These are phyloP conservation scores for Eurytoma adleriae DNA, from an alignment of 2,888 invertebrate species.

Conservation along the genomic window DNA sequence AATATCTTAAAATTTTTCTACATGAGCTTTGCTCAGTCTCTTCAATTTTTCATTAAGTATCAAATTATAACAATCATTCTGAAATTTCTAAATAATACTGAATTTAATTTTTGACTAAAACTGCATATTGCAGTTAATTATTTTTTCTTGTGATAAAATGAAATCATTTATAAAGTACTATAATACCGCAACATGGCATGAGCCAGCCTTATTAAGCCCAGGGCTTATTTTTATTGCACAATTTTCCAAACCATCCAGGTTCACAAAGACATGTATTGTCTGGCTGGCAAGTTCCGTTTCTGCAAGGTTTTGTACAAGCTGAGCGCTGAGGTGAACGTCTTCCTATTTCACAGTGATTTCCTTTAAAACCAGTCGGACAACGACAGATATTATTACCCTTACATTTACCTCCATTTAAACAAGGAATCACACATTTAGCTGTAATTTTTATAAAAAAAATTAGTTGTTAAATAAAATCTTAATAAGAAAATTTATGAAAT, in stretches of 20 bases:
- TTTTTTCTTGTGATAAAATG: constrained; percentile 9
- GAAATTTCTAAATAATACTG: constrained; percentile 45
- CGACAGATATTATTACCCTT: constrained; percentile 93
- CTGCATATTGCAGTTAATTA: constrained; percentile 14
- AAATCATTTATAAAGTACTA: constrained; percentile 36
- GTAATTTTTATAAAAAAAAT: constrained; percentile 59
- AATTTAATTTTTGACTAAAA: constrained; percentile 38
- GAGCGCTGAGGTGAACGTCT: constrained; percentile 82
- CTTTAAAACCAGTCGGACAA: constrained; percentile 89
- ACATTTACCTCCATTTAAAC: constrained; percentile 93
- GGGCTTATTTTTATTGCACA: constrained; percentile 86
- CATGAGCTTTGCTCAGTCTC: constrained; percentile 29
- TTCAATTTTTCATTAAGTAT: constrained; percentile 14
- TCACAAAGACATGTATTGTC: constrained; percentile 87
- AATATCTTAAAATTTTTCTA: constrained; percentile 38
- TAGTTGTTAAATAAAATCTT: constrained; percentile 15
- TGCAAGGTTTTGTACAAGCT: constrained; percentile 85
- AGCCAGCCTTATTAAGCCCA: constrained; percentile 69
- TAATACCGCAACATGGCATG: constrained; percentile 60
- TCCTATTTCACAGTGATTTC: constrained; percentile 94
- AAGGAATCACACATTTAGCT: constrained; percentile 94
- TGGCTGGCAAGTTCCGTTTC: constrained; percentile 86
- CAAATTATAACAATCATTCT: constrained; percentile 36
- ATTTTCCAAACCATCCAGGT: constrained; percentile 88
- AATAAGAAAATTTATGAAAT: constrained; percentile 11